These are phyloP conservation scores for Lingula anatina DNA, from an alignment of 2,888 invertebrate genomes.

Conservation along the genomic window DNA sequence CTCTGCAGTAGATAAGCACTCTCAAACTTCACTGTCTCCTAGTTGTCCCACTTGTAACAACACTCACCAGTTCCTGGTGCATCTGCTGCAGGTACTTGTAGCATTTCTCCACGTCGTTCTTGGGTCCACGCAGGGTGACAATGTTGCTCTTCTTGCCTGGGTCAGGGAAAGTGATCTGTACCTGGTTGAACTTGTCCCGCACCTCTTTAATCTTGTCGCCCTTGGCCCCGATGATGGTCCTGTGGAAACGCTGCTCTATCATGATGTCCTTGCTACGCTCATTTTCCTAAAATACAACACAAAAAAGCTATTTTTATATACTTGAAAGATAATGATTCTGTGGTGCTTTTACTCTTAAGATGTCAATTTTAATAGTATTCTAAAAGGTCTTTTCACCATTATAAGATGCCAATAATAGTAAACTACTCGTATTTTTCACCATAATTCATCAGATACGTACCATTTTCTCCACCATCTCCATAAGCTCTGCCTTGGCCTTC, in stretches of 20 bases:
- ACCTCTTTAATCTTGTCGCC: conserved; percentile 92
- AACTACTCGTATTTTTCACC: too few relatives aligned
- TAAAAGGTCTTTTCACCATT: too few relatives aligned
- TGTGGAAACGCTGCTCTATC: conserved; percentile 92
- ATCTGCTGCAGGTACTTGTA: conserved; percentile 77
- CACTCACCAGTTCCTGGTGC: conserved; percentile 80
- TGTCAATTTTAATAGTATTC: too few relatives aligned
- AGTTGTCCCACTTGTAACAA: neutral
- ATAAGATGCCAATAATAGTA: too few relatives aligned
- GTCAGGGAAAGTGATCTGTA: conserved; percentile 82
- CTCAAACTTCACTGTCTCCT: too few relatives aligned
- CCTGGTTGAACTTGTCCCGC: conserved; percentile 71
- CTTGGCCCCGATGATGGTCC: conserved; percentile 85
- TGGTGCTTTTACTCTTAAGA: too few relatives aligned
- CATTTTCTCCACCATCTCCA: conserved; percentile 55
- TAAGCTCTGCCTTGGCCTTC: conserved; percentile 65
- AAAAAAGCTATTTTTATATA: too few relatives aligned
- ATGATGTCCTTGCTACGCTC: conserved; percentile 92
- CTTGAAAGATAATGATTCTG: too few relatives aligned
- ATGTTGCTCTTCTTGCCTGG: conserved; percentile 81
- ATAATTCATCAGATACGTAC: too few relatives aligned
- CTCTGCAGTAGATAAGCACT: too few relatives aligned
- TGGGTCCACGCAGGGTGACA: conserved; percentile 90
- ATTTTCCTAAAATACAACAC: conserved; percentile 62
- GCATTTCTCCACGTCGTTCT: conserved; percentile 92